Evolutionary conservation across 1,140 invertebrate species (phyloP).

Genomic region (Drosophila tsacasi): DNA sequence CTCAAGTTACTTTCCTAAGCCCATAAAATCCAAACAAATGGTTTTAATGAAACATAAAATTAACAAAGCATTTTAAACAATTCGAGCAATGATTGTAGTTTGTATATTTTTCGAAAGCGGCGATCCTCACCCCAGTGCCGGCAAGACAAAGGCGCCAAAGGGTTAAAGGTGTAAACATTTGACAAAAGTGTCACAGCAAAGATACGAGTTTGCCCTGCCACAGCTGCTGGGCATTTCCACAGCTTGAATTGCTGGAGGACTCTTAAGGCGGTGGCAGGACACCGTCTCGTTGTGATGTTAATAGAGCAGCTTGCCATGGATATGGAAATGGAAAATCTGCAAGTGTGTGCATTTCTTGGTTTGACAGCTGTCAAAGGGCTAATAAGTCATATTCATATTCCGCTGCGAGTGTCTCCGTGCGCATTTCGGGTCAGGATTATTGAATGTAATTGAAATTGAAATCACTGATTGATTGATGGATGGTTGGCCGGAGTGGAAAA

Average conservation of each 20-base stretch:
- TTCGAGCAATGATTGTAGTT: slow-evolving; percentile 57
- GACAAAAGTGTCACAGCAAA: slow-evolving; percentile 81
- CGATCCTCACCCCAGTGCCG: slow-evolving; percentile 40
- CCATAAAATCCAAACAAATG: slow-evolving; percentile 73
- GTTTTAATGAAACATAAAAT: slow-evolving; percentile 77
- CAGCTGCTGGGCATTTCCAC: slow-evolving; percentile 52
- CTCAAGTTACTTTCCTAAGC: not conserved
- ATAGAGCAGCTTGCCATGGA: slow-evolving; percentile 37
- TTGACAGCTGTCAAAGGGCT: slow-evolving; percentile 80
- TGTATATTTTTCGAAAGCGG: slow-evolving; percentile 11
- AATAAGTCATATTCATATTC: slow-evolving; percentile 78
- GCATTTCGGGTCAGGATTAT: slow-evolving; percentile 60
- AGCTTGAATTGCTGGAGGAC: slow-evolving; percentile 13
- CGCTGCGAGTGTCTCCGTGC: slow-evolving; percentile 31
- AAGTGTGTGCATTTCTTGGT: slow-evolving; percentile 62
- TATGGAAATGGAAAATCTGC: slow-evolving; percentile 31
- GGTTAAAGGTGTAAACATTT: slow-evolving; percentile 85
- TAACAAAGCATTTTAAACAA: slow-evolving; percentile 68
- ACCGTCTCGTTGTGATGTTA: slow-evolving; percentile 62
- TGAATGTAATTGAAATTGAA: slow-evolving; percentile 66
- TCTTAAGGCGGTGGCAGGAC: slow-evolving; percentile 37
- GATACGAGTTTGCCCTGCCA: slow-evolving; percentile 46
- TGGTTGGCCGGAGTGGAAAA: not conserved
- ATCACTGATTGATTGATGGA: slow-evolving; percentile 57
- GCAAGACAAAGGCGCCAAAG: slow-evolving; percentile 69